Base-by-base conservation (phyloP, 2,113 vertebrate species). In the Myotis yumanensis region DNA sequence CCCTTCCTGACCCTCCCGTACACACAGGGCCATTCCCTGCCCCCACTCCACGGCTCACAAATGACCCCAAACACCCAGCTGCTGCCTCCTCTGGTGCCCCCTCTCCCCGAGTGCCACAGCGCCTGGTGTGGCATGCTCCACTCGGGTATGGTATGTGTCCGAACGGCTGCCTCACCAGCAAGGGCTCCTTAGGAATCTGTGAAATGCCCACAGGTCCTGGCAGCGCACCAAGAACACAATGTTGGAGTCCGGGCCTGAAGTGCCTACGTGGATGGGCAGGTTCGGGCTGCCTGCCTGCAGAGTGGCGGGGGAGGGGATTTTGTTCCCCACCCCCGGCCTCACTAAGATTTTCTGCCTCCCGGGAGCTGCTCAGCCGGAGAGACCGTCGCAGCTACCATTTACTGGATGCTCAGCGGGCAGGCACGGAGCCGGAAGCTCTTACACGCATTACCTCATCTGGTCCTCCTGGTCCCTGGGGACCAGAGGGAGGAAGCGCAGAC, bases 61-160 rank as follows among this genome's bases (percentile, higher is more conserved):
- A 35, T 0, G 10, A 62, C 18, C 8, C 81, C 3, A 7, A 22
- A 30, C 2, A 11, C 28, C 62, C 32, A 68, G 57, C 11, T 2
- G 16, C 46, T 46, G 20, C 40, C 3, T 20, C 40, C 40, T n/a
- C 20, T 14, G 0, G 0, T 5, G 1, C 1, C 51, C 51, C 2
- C 4, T 5, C 0, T 8, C 64, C 71, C 40, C 0, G 0, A 17
- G 62, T 12, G 10, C 85, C 62, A 7, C 11, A 64, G 89, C 8
- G 25, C 82, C 4, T 0, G 1, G 32, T 30, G 12, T 0, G 2
- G 28, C 0, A 0, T 1, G 5, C 62, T 46, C 72, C 22, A 37
- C 48, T 69, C 0, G 0, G 5, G 43, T 7, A 7, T 0, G 43
- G 76, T 4, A 10, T 25, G 20, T 16, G 54, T n/a, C 15, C 82